Percentiles rank a stretch among this genome's conserved stretches.
Evolutionary conservation across 2,797 vertebrate genomes (phyloP).

Genomic region (Eupleurogrammus muticus): DNA sequence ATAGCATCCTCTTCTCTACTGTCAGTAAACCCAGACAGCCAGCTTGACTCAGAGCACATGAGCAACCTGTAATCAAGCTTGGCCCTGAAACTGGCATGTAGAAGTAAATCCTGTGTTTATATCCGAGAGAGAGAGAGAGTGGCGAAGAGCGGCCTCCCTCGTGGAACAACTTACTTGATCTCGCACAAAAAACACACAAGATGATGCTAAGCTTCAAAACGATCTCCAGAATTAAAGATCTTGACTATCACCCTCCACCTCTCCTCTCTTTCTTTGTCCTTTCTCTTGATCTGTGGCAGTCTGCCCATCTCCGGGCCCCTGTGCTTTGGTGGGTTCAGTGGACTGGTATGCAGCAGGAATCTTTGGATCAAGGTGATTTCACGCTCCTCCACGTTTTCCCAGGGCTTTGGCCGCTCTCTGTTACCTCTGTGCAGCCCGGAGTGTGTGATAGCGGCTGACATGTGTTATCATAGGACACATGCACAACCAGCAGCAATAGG

Average conservation of each 20-base stretch:
- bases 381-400: constrained; percentile 86
- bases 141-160: constrained; percentile 68
- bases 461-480: constrained; percentile 82
- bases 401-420: constrained; percentile 78
- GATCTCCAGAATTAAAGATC: constrained; percentile 71
- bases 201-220: constrained; percentile 69
- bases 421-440: constrained; percentile 79
- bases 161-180: constrained; percentile 62
- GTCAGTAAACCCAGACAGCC: constrained; percentile 79
- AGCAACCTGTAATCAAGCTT: constrained; percentile 78
- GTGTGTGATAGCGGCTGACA: constrained; percentile 81
- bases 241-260: constrained; percentile 60
- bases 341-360: constrained; percentile 85
- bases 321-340: constrained; percentile 79
- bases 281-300: constrained; percentile 72
- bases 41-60: constrained; percentile 70
- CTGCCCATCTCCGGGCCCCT: constrained; percentile 77
- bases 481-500: constrained; percentile 69
- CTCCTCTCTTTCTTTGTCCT: constrained; percentile 56
- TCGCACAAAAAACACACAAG: constrained; percentile 67
- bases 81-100: constrained; percentile 62
- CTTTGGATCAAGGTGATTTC: constrained; percentile 88
- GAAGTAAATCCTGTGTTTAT: constrained; percentile 77
- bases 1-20: constrained; percentile 78
- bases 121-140: constrained; percentile 34